These are phyloP conservation scores for Heterotilapia buettikoferi DNA, from an alignment of 2,113 vertebrate genomes.

Conservation along the genomic window DNA sequence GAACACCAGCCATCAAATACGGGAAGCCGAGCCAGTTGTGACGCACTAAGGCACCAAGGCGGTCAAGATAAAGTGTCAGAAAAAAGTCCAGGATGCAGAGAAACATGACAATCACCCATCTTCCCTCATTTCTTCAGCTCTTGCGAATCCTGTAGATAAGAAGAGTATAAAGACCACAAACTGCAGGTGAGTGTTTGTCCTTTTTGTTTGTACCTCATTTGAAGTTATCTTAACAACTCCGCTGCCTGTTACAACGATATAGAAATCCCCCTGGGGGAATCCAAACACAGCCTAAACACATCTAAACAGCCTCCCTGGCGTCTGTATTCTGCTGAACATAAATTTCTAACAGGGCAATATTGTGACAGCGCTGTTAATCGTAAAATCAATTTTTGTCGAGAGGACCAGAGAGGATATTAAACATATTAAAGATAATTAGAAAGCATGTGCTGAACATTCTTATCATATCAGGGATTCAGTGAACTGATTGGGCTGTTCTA, in stretches of 20 bases:
- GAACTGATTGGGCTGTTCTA: background rate
- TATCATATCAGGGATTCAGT: background rate
- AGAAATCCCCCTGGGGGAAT: background rate
- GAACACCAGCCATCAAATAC: background rate
- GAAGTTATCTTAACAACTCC: background rate
- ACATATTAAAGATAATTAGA: background rate
- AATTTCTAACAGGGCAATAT: background rate
- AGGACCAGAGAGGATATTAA: background rate
- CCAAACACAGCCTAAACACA: background rate
- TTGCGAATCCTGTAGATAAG: background rate
- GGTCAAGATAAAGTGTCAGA: background rate
- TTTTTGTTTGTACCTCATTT: background rate
- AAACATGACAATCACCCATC: background rate
- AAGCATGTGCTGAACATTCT: background rate
- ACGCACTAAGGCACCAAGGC: background rate
- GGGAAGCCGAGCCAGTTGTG: background rate
- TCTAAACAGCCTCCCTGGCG: background rate
- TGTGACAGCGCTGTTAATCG: background rate
- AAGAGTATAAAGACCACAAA: background rate
- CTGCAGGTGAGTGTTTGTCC: constrained; percentile 10
- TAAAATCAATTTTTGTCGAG: background rate
- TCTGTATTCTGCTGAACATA: background rate
- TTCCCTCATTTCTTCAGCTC: background rate
- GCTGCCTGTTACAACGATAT: background rate
- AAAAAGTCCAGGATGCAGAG: background rate